Base-by-base conservation (phyloP, 2,888 invertebrate species). In the Chrysodeixis includens region DNA sequence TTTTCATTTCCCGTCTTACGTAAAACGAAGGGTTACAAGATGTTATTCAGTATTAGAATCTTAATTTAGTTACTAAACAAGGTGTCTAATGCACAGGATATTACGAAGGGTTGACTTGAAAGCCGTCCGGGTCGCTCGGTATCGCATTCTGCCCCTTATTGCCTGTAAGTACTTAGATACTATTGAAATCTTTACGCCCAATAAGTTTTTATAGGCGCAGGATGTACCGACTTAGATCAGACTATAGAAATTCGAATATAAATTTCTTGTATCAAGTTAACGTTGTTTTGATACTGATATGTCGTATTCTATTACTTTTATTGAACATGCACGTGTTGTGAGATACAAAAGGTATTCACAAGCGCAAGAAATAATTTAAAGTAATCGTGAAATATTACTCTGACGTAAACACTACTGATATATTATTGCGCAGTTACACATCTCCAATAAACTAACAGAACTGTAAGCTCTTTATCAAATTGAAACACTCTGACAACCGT, bases 1-100 rank as follows among this genome's bases (percentile, higher is more conserved):
- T 82, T 78, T 79, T 81, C 84, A 73, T 81, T 73, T 78, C 74
- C 81, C 69, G 58, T 77, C 84, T 87, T 84, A 79, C 69, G 65
- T 63, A 69, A 70, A 73, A 57, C 68, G 75, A 81, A 83, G 87
- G 86, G 85, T 83, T 81, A 74, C 59, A 82, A 78, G 71, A 76
- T 76, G 69, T 68, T 66, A 72, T 69, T 76, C 53, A 57, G 65
- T 66, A 78, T 71, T 52, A 54, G 66, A 76, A 76, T 80, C 74
- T 81, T 71, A 80, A 80, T 83, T 69, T 75, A 73, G 76, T 74
- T 82, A 70, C 81, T 74, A 67, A 75, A 79, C 73, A 74, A 74
- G 68, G 76, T 76, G 72, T 80, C 69, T 81, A 78, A 63, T 78
- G 66, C 18, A 67, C 64, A 70, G 55, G 54, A 69, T 69, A 71